Percentiles rank a stretch among this genome's conserved stretches.
These are phyloP conservation scores for Rhamphomyia laevipes DNA, from an alignment of 2,888 invertebrate genomes.

Conservation along the genomic window DNA sequence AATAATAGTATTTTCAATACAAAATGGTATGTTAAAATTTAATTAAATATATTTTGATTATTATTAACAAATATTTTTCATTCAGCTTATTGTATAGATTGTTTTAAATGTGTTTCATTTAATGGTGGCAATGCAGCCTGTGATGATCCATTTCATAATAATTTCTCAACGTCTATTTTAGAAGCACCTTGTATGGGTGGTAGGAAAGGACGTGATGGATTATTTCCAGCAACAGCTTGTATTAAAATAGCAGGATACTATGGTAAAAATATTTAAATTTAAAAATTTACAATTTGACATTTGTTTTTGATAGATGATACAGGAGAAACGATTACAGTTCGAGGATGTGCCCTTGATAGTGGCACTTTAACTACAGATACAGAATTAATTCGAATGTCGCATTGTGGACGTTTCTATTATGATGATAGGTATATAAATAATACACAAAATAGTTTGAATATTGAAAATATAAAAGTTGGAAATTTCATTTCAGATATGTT, in stretches of 20 bases:
- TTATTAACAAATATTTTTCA: background rate
- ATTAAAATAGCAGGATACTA: slow-evolving; percentile 88
- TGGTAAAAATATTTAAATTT: slow-evolving; percentile 42
- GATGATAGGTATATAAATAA: slow-evolving; percentile 52
- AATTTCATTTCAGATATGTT: slow-evolving; percentile 54
- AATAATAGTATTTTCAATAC: slow-evolving; percentile 17
- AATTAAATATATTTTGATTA: background rate
- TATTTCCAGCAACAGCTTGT: slow-evolving; percentile 94
- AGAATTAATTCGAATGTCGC: slow-evolving; percentile 93
- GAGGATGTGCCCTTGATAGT: slow-evolving; percentile 90
- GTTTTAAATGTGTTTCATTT: slow-evolving; percentile 93
- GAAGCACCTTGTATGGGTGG: slow-evolving; percentile 92
- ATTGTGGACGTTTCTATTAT: slow-evolving; percentile 90
- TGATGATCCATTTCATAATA: slow-evolving; percentile 94
- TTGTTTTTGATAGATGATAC: slow-evolving; percentile 53
- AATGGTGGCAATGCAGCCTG: slow-evolving; percentile 74
- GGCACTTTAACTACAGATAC: slow-evolving; percentile 93
- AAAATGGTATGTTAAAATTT: slow-evolving; percentile 14
- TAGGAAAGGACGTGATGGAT: slow-evolving; percentile 79
- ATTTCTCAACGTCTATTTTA: slow-evolving; percentile 68
- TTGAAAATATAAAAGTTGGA: background rate
- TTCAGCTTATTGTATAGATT: slow-evolving; percentile 65
- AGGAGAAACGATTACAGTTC: slow-evolving; percentile 70
- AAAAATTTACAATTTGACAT: background rate
- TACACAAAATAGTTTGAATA: background rate